Percentiles rank a stretch among this genome's conserved stretches.
Conservation (phyloP, 1,140 invertebrate species). For the Drosophila lacteicornis region DNA sequence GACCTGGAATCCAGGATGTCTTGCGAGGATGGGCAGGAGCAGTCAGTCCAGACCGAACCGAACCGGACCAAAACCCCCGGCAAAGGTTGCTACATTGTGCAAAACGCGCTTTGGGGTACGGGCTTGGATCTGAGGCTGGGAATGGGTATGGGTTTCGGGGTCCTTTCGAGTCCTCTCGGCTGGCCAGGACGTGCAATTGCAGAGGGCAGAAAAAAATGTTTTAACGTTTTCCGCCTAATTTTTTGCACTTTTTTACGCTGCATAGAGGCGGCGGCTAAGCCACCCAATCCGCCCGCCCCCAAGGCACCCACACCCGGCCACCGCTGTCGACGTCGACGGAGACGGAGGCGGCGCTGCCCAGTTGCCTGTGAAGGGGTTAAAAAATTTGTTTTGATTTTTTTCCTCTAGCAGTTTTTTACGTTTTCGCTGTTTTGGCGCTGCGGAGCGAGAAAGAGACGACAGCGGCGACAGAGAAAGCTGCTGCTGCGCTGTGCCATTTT, state of each 20-base stretch:
- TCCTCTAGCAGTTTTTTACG: slow-evolving; percentile 48
- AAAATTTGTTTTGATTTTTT: slow-evolving; percentile 82
- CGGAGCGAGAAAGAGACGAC: slow-evolving; percentile 5
- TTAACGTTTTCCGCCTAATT: slow-evolving; percentile 80
- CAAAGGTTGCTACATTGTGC: slow-evolving; percentile 77
- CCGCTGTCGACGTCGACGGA: slow-evolving; percentile 26
- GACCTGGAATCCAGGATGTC: slow-evolving; percentile 23
- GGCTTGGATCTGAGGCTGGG: not conserved
- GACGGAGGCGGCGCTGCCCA: slow-evolving; percentile 31
- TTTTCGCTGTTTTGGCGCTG: slow-evolving; percentile 59
- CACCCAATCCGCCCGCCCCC: slow-evolving; percentile 39
- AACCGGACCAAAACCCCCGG: slow-evolving; percentile 13
- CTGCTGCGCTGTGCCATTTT: slow-evolving; percentile 69
- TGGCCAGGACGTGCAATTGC: slow-evolving; percentile 62
- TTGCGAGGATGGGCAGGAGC: slow-evolving; percentile 39
- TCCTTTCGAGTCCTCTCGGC: slow-evolving; percentile 30
- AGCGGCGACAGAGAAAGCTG: slow-evolving; percentile 39
- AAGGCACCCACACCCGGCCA: slow-evolving; percentile 11
- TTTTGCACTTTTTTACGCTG: slow-evolving; percentile 68
- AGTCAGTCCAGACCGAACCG: slow-evolving; percentile 29
- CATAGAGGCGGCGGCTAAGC: slow-evolving; percentile 62
- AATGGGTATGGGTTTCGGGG: not conserved
- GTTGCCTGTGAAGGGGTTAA: slow-evolving; percentile 71
- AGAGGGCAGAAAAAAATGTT: slow-evolving; percentile 50
- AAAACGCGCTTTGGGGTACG: slow-evolving; percentile 57